Percentiles rank a stretch among this genome's conserved stretches.
Evolutionary conservation across 2,113 vertebrate genomes (phyloP).

Genomic region (Argyrosomus japonicus): DNA sequence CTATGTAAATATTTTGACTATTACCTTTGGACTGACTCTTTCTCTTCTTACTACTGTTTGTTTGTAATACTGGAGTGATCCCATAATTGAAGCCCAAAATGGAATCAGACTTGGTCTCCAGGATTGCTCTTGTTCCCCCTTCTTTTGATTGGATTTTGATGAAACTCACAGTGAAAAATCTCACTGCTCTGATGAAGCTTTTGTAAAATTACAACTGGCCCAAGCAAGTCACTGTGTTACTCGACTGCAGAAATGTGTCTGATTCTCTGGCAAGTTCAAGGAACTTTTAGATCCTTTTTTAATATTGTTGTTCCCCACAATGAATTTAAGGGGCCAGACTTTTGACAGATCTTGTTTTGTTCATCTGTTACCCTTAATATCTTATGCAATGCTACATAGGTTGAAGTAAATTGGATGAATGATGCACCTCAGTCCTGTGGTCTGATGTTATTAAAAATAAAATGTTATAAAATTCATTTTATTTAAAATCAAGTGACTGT

Average conservation of each 20-base stretch:
- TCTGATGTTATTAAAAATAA: too few species aligned
- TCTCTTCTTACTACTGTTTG: not conserved
- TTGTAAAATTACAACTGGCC: not conserved
- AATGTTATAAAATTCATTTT: too few species aligned
- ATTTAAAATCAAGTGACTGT: not conserved
- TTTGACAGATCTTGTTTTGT: not conserved
- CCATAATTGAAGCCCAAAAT: not conserved
- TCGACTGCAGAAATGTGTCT: not conserved
- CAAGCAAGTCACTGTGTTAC: not conserved
- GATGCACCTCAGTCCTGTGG: not conserved
- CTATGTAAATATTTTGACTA: not conserved
- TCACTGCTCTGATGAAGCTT: not conserved
- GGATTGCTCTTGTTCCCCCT: not conserved
- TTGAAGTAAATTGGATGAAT: too few species aligned
- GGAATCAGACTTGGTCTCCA: not conserved
- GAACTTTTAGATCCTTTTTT: not conserved
- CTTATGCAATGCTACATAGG: not conserved
- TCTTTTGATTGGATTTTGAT: conserved; percentile 5
- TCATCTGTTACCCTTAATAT: not conserved
- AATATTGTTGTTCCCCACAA: not conserved
- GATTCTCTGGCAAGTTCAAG: not conserved
- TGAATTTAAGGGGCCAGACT: not conserved
- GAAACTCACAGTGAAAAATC: not conserved
- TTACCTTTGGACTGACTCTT: not conserved
- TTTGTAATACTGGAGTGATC: not conserved